These are phyloP conservation scores for Leptestheria dahalacensis DNA, from an alignment of 1,140 invertebrate species.

Conservation along the genomic window DNA sequence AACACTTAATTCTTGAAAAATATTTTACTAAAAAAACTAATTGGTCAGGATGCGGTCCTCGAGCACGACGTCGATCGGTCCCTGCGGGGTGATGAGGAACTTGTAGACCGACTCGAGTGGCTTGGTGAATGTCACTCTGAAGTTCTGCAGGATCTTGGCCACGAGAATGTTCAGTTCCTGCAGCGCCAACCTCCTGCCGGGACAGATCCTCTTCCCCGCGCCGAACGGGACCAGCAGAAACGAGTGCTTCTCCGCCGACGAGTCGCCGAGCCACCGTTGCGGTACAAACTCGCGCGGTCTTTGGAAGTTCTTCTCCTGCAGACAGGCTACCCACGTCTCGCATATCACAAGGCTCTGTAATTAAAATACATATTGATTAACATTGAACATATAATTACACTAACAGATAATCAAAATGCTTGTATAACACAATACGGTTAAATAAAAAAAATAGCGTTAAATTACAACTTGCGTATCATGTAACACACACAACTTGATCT, in stretches of 20 bases:
- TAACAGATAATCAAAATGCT: no score
- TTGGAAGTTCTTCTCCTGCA: constrained; percentile 26
- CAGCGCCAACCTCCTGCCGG: constrained; percentile 28
- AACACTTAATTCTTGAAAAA: no score
- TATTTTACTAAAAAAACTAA: background rate
- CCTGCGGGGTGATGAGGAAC: constrained; percentile 17
- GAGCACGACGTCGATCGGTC: constrained; percentile 6
- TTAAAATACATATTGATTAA: background rate
- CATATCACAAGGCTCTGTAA: constrained; percentile 19
- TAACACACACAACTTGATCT: no score
- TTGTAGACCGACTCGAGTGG: constrained; percentile 16
- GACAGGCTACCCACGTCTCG: constrained; percentile 30
- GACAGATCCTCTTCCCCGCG: constrained; percentile 37
- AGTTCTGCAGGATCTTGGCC: constrained; percentile 23
- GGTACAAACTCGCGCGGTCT: constrained; percentile 30
- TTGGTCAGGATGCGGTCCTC: no score
- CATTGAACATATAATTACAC: no score
- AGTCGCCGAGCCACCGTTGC: constrained; percentile 28
- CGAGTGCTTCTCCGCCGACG: constrained; percentile 21
- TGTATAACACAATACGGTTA: no score
- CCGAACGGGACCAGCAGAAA: constrained; percentile 36
- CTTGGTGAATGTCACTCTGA: constrained; percentile 19
- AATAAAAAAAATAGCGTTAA: no score
- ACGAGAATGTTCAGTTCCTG: constrained; percentile 22
- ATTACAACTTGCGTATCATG: no score